Evolutionary conservation across 2,797 vertebrate genomes (phyloP).

Genomic region (Mergus octosetaceus): DNA sequence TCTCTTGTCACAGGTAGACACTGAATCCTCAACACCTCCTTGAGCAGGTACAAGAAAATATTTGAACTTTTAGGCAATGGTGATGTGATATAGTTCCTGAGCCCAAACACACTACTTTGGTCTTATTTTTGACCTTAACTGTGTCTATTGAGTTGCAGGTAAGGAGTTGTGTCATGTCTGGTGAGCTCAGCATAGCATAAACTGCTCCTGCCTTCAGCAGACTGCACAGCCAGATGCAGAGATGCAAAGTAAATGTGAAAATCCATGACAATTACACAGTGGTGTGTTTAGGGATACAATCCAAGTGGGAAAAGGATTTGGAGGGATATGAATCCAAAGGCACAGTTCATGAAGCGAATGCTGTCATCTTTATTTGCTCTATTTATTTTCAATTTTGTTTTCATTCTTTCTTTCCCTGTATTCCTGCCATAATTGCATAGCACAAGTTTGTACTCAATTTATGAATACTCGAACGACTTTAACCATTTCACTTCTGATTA

Average conservation of each 20-base stretch:
- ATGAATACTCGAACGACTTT: neutral
- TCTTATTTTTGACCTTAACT: neutral
- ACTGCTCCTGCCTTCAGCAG: neutral
- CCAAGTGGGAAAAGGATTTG: neutral
- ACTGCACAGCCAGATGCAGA: no score
- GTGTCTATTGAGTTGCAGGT: neutral
- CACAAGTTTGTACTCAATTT: neutral
- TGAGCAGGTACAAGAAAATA: neutral
- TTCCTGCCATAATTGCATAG: neutral
- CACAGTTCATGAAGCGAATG: neutral
- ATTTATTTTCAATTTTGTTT: neutral
- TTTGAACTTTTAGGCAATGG: neutral
- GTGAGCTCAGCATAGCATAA: neutral
- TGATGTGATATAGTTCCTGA: neutral
- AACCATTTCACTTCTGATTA: neutral
- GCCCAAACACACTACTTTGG: neutral
- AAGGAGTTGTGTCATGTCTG: neutral
- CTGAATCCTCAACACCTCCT: neutral
- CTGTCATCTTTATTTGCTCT: neutral
- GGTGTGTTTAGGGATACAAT: neutral
- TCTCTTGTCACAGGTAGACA: neutral
- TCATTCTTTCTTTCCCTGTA: neutral
- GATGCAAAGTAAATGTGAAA: neutral
- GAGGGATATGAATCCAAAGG: neutral
- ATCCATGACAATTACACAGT: neutral